Conservation (phyloP, 2,797 vertebrate species). For the Pangasius macronema region DNA sequence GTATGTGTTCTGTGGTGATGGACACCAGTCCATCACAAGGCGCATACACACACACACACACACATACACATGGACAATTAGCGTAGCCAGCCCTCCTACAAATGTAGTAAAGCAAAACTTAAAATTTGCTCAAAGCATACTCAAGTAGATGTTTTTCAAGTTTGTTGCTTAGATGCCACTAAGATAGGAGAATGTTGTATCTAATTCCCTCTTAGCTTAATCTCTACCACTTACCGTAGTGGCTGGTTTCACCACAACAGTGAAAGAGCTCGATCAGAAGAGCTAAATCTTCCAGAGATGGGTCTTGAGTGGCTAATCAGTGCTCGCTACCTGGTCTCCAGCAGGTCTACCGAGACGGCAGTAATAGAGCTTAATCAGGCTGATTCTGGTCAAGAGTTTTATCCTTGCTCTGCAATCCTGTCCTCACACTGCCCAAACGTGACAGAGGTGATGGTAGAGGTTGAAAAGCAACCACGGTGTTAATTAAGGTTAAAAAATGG, state of each 20-base stretch:
- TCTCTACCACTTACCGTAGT: no score
- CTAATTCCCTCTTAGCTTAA: no score
- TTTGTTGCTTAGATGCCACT: background rate
- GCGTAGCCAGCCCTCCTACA: background rate
- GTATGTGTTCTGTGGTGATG: background rate
- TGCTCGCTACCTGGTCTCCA: background rate
- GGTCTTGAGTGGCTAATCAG: slow-evolving; percentile 35
- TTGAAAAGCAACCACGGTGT: background rate
- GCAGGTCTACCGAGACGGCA: slow-evolving; percentile 22
- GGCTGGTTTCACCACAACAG: background rate
- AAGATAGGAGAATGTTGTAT: background rate
- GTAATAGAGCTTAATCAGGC: slow-evolving; percentile 17
- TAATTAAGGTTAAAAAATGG: background rate
- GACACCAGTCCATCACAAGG: background rate
- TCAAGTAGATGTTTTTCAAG: background rate
- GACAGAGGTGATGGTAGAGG: background rate
- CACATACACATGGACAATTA: background rate
- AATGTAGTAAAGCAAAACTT: background rate
- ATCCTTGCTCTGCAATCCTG: background rate
- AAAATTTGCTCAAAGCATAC: background rate
- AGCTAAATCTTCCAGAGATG: background rate
- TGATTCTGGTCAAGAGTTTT: slow-evolving; percentile 27
- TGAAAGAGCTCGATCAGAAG: background rate
- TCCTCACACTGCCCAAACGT: background rate
- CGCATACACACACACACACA: background rate